Evolutionary conservation across 2,888 invertebrate genomes (phyloP).

Genomic region (Argynnis bischoffii): DNA sequence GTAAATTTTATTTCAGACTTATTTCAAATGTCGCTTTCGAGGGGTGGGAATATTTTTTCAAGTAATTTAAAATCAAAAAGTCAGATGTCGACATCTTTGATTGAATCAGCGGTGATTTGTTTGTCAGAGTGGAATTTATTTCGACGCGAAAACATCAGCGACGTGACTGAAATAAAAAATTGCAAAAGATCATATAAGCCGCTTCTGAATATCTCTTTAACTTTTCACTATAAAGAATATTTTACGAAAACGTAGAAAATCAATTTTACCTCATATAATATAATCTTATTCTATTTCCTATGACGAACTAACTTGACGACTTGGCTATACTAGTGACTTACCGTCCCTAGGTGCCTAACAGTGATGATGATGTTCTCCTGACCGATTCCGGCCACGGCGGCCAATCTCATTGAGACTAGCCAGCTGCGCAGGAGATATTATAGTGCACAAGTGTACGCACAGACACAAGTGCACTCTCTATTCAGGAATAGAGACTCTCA

Average conservation of each 20-base stretch:
- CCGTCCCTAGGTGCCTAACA: too few relatives aligned
- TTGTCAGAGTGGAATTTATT: conserved; percentile 24
- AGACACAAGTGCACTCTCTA: too few relatives aligned
- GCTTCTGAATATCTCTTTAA: conserved; percentile 37
- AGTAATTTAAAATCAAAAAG: conserved; percentile 22
- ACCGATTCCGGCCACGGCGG: too few relatives aligned
- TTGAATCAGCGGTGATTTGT: conserved; percentile 20
- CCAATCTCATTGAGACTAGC: too few relatives aligned
- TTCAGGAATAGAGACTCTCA: too few relatives aligned
- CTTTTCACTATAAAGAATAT: conserved; percentile 29
- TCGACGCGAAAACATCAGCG: conserved; percentile 16
- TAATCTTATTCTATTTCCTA: neutral
- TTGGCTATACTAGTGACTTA: too few relatives aligned
- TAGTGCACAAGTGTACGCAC: too few relatives aligned
- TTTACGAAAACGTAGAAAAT: conserved; percentile 20
- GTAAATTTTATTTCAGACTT: too few relatives aligned
- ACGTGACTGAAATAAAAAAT: conserved; percentile 23
- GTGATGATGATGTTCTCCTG: too few relatives aligned
- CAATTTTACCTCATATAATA: conserved; percentile 1
- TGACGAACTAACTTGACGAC: neutral
- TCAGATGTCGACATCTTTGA: conserved; percentile 17
- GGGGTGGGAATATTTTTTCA: neutral
- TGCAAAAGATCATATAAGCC: conserved; percentile 31
- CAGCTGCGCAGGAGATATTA: too few relatives aligned
- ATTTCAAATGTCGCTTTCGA: too few relatives aligned